phyloP scores from a whole-genome alignment of 1,140 invertebrate species.

The Pteromalus puparum region DNA sequence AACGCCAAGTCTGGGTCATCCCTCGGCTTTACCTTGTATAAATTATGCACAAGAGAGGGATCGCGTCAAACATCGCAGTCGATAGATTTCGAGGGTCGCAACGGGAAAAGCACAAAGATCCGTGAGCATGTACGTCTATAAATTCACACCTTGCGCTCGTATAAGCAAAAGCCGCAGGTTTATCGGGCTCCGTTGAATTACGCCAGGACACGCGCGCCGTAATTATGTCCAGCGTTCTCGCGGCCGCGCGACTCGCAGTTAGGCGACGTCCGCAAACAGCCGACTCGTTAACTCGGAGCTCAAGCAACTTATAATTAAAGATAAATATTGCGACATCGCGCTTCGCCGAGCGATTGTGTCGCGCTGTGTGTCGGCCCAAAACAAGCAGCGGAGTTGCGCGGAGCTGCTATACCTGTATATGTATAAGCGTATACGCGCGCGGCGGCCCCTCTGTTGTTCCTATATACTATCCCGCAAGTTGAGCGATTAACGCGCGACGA shows the following conservation, averaged over 20 bases:
- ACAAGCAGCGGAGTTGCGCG: not conserved
- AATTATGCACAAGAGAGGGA: not conserved
- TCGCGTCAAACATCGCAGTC: not conserved
- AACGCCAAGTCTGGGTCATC: not conserved
- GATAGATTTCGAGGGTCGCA: not conserved
- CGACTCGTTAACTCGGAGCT: slow-evolving; percentile 20
- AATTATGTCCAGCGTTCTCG: slow-evolving; percentile 47
- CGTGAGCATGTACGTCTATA: not conserved
- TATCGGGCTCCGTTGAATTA: slow-evolving; percentile 34
- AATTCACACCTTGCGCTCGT: not conserved
- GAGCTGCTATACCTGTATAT: not conserved
- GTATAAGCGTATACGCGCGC: too few relatives aligned
- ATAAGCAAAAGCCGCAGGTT: not conserved
- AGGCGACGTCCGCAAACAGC: slow-evolving; percentile 49
- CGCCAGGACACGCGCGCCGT: slow-evolving; percentile 30
- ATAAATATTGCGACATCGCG: slow-evolving; percentile 47
- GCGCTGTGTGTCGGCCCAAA: slow-evolving; percentile 32
- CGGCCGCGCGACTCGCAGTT: not conserved
- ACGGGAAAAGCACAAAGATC: not conserved
- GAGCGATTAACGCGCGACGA: not conserved
- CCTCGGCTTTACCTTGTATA: too few relatives aligned
- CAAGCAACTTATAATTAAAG: slow-evolving; percentile 42
- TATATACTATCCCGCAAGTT: not conserved
- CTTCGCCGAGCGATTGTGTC: slow-evolving; percentile 32
- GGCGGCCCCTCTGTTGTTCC: not conserved